A percentile compares a stretch with the other conserved stretches of the same genome.
Conservation (phyloP, 2,888 invertebrate genomes). For the Euspilapteryx auroguttella region DNA sequence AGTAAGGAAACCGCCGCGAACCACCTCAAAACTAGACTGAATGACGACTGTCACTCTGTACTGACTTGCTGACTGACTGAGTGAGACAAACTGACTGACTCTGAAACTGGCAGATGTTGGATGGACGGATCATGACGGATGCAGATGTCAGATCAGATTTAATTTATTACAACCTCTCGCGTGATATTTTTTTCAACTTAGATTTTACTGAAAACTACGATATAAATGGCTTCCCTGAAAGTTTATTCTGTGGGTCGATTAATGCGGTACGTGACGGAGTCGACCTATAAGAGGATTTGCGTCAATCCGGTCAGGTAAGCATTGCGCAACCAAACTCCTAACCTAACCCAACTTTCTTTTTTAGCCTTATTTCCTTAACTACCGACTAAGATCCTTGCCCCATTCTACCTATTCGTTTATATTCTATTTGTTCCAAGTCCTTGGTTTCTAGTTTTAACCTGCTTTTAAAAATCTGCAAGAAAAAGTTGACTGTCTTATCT, state of each 20-base stretch:
- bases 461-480: no score
- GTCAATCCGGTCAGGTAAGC: constrained; percentile 46
- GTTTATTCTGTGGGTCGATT: constrained; percentile 49
- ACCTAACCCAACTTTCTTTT: constrained; percentile 15
- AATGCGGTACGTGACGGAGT: constrained; percentile 45
- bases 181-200: constrained; percentile 7
- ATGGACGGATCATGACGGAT: constrained; percentile 10
- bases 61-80: no score
- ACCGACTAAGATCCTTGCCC: no score
- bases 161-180: constrained; percentile 19
- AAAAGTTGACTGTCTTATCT: no score
- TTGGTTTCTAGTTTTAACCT: no score
- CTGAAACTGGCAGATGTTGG: no score
- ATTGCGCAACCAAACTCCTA: constrained; percentile 44
- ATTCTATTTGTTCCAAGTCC: no score
- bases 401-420: no score
- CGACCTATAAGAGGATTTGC: constrained; percentile 35
- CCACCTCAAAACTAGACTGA: no score
- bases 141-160: not conserved
- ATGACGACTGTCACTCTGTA: no score
- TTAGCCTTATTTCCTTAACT: no score
- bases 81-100: constrained; percentile 7
- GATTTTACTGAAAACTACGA: constrained; percentile 3
- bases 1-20: no score
- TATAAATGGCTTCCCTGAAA: constrained; percentile 51